Evolutionary conservation across 2,888 invertebrate genomes (phyloP), one percentile per base, ranked within the genome.

Genomic region (Oligia fasciuncula): DNA sequence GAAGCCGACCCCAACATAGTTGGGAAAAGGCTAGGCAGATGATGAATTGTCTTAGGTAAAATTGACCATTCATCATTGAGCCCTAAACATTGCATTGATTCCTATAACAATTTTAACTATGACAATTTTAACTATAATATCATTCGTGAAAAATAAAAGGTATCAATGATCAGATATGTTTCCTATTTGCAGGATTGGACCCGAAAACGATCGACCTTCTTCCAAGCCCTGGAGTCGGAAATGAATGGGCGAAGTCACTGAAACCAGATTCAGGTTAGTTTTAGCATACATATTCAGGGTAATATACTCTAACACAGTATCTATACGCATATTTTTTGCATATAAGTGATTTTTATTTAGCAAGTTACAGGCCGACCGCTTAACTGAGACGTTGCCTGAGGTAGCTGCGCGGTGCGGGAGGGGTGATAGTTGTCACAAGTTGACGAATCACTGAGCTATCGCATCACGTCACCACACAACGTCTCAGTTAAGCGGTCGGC

Each of bases 121-220:
- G 9, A 54, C 19, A 54, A 54, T 49, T 49, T 14, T 49, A 49
- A 11, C 49, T 60, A 60, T 60, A 66, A 43, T 43, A 46, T n/a
- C n/a, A 4, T 69, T 69, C 13, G 19, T 14, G 14, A 70, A 51
- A 35, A 23, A 35, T 35, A 17, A 51, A 35, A 71, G 23, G 23
- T 70, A 54, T 35, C 2, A 35, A 4, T 35, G 23, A 51, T 23
- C 6, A 23, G 4, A 8, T 35, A 49, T 69, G 40, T 71, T 57
- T 71, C 11, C n/a, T 19, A 62, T 46, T 76, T 76, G 4, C 91
- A 97, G 97, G 96, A 74, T 98, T 99, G 87, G 98, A 98, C 88
- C 97, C 98, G 43, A 98, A 98, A 85, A 98, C 98, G 88, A 97
- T 99, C 69, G 99, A 99, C 93, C 97, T 99, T n/a, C 97, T 99